phyloP scores from a whole-genome alignment of 2,113 vertebrate genomes.

The Sylvilagus bachmani region DNA sequence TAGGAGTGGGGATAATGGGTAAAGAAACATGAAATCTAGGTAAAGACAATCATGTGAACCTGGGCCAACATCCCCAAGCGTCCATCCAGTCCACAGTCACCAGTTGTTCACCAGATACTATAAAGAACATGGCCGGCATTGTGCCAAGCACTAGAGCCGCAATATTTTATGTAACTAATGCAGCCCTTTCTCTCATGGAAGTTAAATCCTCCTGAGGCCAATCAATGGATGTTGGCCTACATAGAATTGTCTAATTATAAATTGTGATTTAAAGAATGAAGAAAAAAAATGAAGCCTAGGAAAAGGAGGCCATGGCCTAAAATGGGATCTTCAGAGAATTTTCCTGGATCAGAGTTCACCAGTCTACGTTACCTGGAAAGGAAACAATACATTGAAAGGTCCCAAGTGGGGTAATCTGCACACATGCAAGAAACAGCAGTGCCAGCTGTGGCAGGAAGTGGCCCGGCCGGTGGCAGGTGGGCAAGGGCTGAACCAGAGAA shows the following conservation, averaged over 20 bases:
- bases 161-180: not conserved
- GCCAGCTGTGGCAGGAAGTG: not conserved
- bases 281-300: not conserved
- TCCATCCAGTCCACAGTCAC: not conserved
- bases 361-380: too few relatives aligned
- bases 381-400: not conserved
- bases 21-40: not conserved
- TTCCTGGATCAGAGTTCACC: not conserved
- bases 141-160: not conserved
- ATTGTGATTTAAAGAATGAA: not conserved
- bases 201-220: not conserved
- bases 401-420: not conserved
- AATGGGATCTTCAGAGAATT: not conserved
- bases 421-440: not conserved
- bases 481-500: not conserved
- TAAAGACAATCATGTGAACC: not conserved
- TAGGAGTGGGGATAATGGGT: not conserved
- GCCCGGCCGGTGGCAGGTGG: not conserved
- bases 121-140: not conserved
- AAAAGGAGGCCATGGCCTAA: not conserved
- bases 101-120: not conserved
- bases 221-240: not conserved
- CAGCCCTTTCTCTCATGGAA: not conserved
- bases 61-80: not conserved
- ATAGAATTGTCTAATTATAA: not conserved